A percentile compares a stretch with the other conserved stretches of the same genome.
Evolutionary conservation across 2,888 invertebrate species (phyloP).

Genomic region (Zhengitettix transpicula): DNA sequence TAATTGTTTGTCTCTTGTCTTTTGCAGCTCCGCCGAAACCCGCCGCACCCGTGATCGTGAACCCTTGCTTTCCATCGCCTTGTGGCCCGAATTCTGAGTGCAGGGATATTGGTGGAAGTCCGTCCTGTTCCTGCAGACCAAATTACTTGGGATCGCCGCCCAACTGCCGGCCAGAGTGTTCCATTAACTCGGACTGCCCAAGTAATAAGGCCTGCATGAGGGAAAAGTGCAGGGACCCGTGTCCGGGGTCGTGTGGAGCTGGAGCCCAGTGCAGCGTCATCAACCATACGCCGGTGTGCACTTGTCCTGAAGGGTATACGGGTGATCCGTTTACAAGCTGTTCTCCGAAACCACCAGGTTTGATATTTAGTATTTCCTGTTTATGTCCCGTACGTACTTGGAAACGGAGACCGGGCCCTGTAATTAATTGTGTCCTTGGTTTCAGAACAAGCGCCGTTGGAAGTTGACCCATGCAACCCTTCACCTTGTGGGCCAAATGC

Average conservation of each 20-base stretch:
- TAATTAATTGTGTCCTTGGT: conserved; percentile 3
- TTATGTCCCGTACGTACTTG: no score
- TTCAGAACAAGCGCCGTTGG: conserved; percentile 22
- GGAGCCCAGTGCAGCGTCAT: conserved; percentile 24
- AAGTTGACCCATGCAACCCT: conserved; percentile 17
- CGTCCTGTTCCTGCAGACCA: conserved; percentile 34
- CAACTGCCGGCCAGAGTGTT: conserved; percentile 52
- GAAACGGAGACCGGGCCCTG: no score
- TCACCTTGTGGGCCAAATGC: conserved; percentile 22
- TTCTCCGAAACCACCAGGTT: conserved; percentile 22
- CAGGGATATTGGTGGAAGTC: conserved; percentile 32
- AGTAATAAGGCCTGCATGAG: conserved; percentile 20
- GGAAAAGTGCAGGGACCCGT: conserved; percentile 21
- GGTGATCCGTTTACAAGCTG: conserved; percentile 54
- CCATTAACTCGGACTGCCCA: conserved; percentile 18
- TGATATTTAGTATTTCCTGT: no score
- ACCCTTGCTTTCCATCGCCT: conserved; percentile 50
- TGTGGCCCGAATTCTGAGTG: conserved; percentile 51
- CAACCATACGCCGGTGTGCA: conserved; percentile 59
- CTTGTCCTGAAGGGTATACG: conserved; percentile 47
- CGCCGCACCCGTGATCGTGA: conserved; percentile 23
- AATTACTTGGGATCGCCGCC: conserved; percentile 51
- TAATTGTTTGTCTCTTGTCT: conserved; percentile 4
- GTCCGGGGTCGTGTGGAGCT: conserved; percentile 19
- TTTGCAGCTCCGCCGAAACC: conserved; percentile 9